Evolutionary conservation across 2,888 invertebrate genomes (phyloP).

Genomic region (Altica lythri): DNA sequence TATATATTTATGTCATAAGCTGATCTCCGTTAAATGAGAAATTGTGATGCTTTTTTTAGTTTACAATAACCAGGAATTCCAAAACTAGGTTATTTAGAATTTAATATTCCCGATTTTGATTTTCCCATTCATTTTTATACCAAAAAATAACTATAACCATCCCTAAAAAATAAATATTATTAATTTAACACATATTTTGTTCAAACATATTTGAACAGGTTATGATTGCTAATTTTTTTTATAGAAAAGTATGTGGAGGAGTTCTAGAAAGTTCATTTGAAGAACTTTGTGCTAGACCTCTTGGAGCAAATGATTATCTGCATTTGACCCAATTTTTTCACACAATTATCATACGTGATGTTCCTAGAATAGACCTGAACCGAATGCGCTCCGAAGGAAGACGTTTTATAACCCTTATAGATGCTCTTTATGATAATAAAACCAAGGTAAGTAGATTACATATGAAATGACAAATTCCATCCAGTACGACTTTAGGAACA

Average conservation of each 20-base stretch:
- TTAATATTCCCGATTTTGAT: no score
- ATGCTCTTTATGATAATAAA: conserved; percentile 93
- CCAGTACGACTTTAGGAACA: no score
- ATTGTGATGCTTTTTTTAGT: no score
- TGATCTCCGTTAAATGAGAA: no score
- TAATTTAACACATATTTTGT: background rate
- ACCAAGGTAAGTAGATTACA: conserved; percentile 64
- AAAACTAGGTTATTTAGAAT: no score
- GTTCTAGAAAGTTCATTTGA: conserved; percentile 86
- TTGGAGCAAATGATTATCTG: conserved; percentile 95
- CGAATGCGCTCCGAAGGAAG: conserved; percentile 84
- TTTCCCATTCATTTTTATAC: no score
- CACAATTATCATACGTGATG: conserved; percentile 87
- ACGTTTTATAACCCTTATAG: conserved; percentile 95
- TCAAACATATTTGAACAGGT: background rate
- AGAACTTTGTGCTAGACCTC: conserved; percentile 88
- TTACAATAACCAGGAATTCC: no score
- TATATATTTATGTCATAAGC: no score
- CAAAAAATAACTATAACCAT: no score
- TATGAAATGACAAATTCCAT: no score
- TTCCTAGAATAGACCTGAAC: conserved; percentile 78
- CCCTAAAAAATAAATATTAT: no score
- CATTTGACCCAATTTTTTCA: conserved; percentile 93
- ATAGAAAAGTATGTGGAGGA: conserved; percentile 89
- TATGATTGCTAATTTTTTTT: conserved; percentile 57